Percentiles rank a stretch among this genome's conserved stretches.
These are phyloP conservation scores for Ceraclea dissimilis DNA, from an alignment of 2,888 invertebrate species.

Conservation along the genomic window DNA sequence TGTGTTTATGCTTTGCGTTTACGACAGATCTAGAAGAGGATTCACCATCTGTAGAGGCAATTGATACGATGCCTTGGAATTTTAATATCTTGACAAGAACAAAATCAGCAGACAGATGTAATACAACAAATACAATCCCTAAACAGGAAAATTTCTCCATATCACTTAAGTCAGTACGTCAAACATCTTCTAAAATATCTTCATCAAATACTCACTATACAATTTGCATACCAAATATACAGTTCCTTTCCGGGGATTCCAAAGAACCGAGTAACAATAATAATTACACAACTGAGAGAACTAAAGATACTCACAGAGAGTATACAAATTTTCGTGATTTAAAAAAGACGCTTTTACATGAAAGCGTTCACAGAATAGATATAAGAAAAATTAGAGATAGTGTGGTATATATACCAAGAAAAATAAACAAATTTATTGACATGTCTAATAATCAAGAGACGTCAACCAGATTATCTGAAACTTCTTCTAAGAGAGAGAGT, in stretches of 20 bases:
- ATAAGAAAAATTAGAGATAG: not conserved
- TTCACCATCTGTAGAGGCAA: not conserved
- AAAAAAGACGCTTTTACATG: not conserved
- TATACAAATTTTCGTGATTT: not conserved
- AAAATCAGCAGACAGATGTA: not conserved
- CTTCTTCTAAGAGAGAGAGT: not conserved
- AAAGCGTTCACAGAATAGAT: not conserved
- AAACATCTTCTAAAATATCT: not conserved
- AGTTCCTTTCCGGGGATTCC: not conserved
- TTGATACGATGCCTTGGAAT: not conserved
- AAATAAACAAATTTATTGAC: not conserved
- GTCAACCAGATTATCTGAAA: not conserved
- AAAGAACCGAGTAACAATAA: not conserved
- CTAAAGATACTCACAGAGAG: not conserved
- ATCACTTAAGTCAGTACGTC: not conserved
- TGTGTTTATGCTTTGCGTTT: not conserved
- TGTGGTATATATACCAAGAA: not conserved
- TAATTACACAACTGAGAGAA: not conserved
- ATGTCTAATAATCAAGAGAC: not conserved
- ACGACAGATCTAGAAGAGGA: not conserved
- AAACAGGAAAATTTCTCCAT: not conserved
- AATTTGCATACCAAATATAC: not conserved
- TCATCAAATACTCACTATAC: not conserved
- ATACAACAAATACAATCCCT: not conserved
- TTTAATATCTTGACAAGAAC: not conserved